Evolutionary conservation across 2,797 vertebrate genomes (phyloP).

Genomic region (Xiphophorus birchmanni): DNA sequence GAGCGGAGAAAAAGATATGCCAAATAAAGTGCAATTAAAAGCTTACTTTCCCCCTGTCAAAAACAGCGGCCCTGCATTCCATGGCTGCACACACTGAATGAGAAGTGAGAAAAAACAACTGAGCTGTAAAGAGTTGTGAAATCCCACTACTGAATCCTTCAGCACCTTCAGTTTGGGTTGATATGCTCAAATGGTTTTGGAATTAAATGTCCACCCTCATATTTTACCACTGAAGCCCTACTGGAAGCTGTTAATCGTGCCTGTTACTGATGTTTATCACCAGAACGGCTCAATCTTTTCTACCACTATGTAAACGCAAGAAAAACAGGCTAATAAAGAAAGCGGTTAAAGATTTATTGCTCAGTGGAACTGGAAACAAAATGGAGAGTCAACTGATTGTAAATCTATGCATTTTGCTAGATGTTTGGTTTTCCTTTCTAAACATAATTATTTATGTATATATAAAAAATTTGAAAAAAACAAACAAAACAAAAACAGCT

Average conservation of each 20-base stretch:
- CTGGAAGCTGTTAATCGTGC: conserved; percentile 53
- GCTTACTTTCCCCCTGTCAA: conserved; percentile 20
- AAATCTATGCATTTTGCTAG: neutral
- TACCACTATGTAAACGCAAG: neutral
- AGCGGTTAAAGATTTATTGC: neutral
- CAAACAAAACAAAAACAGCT: neutral
- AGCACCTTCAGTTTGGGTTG: conserved; percentile 51
- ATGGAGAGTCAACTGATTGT: neutral
- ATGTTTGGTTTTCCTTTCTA: neutral
- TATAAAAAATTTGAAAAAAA: neutral
- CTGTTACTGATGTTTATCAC: conserved; percentile 63
- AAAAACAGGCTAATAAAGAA: conserved; percentile 7
- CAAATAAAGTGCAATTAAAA: conserved; percentile 72
- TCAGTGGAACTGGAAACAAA: neutral
- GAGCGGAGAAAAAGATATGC: conserved; percentile 57
- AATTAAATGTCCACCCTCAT: conserved; percentile 55
- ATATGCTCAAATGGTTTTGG: conserved; percentile 52
- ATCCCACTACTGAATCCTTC: conserved; percentile 61
- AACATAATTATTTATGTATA: neutral
- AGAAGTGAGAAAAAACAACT: conserved; percentile 37
- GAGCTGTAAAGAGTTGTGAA: conserved; percentile 22
- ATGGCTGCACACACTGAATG: conserved; percentile 47
- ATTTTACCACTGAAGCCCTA: conserved; percentile 43
- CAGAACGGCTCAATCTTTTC: conserved; percentile 32
- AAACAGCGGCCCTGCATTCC: conserved; percentile 58